These are phyloP conservation scores for Sinocyclocheilus rhinocerous DNA, from an alignment of 2,113 vertebrate genomes.

Conservation along the genomic window DNA sequence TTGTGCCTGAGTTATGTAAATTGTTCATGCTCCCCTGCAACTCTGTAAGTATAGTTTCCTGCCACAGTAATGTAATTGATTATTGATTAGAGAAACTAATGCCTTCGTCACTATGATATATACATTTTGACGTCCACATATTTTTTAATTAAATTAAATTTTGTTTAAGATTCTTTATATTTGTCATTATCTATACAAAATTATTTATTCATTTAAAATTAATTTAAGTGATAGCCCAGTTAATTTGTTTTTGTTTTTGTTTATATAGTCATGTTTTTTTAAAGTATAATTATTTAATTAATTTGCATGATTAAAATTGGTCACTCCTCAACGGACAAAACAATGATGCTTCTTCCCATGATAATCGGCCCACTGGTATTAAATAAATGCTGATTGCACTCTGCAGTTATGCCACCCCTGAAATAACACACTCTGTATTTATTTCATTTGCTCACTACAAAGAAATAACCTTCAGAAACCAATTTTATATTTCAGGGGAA, in stretches of 20 bases:
- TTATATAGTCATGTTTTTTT: neutral
- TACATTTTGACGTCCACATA: neutral
- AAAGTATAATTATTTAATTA: too few relatives aligned
- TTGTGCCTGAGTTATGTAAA: conserved; percentile 33
- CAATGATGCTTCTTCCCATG: neutral
- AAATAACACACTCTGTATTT: conserved; percentile 12
- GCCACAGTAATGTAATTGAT: conserved; percentile 46
- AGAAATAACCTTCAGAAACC: conserved; percentile 66
- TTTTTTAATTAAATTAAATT: neutral
- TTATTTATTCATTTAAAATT: too few relatives aligned
- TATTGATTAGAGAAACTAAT: conserved; percentile 45
- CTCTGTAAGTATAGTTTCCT: conserved; percentile 28
- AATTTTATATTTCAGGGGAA: conserved; percentile 56
- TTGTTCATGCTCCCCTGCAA: conserved; percentile 16
- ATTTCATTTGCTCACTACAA: conserved; percentile 54
- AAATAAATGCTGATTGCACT: conserved; percentile 36
- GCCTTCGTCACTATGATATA: neutral
- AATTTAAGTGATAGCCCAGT: too few relatives aligned
- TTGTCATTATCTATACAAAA: neutral
- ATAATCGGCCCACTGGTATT: conserved; percentile 26
- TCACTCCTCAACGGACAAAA: conserved; percentile 27
- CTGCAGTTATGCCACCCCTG: conserved; percentile 20
- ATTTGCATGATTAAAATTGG: neutral
- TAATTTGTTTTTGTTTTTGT: neutral
- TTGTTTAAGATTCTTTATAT: neutral